Conservation (phyloP, 2,888 invertebrate genomes). For the Caenorhabditis drosophilae region DNA sequence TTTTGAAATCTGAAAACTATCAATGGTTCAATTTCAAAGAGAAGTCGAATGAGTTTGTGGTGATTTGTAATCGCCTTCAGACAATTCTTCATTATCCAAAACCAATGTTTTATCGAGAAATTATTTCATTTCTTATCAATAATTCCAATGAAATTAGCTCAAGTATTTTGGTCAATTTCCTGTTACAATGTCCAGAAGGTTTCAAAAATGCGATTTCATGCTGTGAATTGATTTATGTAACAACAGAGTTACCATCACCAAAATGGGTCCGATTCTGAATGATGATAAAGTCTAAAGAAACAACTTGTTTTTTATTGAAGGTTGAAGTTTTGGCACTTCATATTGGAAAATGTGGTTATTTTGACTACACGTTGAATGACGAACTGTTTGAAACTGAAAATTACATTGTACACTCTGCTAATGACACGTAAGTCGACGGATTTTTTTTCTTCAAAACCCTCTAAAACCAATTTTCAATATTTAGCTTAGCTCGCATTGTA, state of each 20-base stretch:
- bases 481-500: no score
- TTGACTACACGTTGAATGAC: neutral
- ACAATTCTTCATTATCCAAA: neutral
- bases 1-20: constrained; percentile 1
- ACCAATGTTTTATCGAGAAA: neutral
- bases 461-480: no score
- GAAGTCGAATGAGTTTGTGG: neutral
- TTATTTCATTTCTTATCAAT: neutral
- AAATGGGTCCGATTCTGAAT: neutral
- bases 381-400: neutral
- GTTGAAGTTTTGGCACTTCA: neutral
- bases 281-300: neutral
- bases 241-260: neutral
- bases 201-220: neutral
- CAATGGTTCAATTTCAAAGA: neutral
- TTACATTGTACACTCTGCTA: neutral
- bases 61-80: neutral
- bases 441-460: no score
- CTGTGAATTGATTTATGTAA: neutral
- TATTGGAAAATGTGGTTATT: neutral
- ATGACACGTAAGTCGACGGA: no score
- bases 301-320: no score
- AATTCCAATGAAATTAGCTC: neutral
- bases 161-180: neutral
- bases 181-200: neutral